A percentile compares a stretch with the other conserved stretches of the same genome.
phyloP scores from a whole-genome alignment of 1,140 invertebrate species.

The Sycophila sp. region DNA sequence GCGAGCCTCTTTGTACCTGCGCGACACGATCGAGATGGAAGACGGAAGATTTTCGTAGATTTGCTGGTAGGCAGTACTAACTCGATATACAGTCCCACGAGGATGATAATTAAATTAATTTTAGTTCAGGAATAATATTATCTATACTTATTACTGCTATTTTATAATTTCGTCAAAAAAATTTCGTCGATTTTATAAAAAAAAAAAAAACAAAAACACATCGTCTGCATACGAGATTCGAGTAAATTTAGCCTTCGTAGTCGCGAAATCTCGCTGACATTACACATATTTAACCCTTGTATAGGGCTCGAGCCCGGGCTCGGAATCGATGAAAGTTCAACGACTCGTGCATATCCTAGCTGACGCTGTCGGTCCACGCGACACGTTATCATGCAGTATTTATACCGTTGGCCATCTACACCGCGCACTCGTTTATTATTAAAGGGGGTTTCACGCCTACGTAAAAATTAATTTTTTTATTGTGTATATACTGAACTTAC shows the following conservation, averaged over 20 bases:
- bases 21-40: constrained; percentile 10
- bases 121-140: no score
- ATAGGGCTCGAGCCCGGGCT: not conserved
- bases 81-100: no score
- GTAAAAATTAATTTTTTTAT: no score
- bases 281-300: constrained; percentile 29
- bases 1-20: not conserved
- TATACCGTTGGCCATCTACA: no score
- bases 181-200: not conserved
- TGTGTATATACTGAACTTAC: no score
- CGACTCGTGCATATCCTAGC: constrained; percentile 42
- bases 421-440: no score
- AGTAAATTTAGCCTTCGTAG: not conserved
- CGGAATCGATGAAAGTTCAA: constrained; percentile 53
- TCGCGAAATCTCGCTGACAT: constrained; percentile 23
- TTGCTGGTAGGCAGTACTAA: no score
- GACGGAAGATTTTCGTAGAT: not conserved
- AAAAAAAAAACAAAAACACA: not conserved
- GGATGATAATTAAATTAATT: no score
- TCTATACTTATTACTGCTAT: no score
- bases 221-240: not conserved
- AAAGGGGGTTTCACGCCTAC: no score
- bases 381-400: not conserved
- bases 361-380: not conserved
- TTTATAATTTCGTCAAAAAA: no score